Conservation (phyloP, 2,888 invertebrate genomes). For the Zaprionus lineosus region DNA sequence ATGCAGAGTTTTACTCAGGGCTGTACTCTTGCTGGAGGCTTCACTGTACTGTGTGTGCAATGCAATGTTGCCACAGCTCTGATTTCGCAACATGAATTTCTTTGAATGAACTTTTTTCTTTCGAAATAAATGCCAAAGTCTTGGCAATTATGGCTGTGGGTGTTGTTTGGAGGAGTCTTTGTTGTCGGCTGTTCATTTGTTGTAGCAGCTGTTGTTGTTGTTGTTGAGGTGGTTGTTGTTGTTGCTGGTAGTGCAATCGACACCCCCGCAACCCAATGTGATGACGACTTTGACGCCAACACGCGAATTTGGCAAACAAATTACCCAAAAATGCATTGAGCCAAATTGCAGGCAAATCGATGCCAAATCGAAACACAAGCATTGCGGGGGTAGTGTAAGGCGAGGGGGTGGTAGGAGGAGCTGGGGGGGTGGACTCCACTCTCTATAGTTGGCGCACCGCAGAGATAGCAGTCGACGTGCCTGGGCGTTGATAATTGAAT, state of each 20-base stretch:
- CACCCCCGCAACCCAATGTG: conserved; percentile 52
- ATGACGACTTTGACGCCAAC: conserved; percentile 63
- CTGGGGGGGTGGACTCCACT: not conserved
- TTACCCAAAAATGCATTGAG: conserved; percentile 59
- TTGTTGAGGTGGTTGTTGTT: conserved; percentile 16
- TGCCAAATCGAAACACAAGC: conserved; percentile 50
- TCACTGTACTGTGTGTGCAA: conserved; percentile 6
- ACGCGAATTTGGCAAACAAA: conserved; percentile 70
- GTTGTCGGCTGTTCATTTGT: conserved; percentile 10
- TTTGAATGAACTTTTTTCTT: conserved; percentile 20
- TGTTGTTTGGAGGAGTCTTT: conserved; percentile 4
- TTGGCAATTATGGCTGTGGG: conserved; percentile 28
- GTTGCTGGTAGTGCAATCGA: conserved; percentile 36
- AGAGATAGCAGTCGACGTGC: conserved; percentile 25
- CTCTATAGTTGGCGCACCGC: not conserved
- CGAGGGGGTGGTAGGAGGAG: not conserved
- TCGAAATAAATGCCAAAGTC: conserved; percentile 13
- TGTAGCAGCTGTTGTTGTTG: conserved; percentile 19
- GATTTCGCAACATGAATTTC: conserved; percentile 34
- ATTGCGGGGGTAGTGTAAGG: not conserved
- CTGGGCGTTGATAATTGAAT: conserved; percentile 75
- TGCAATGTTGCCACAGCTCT: not conserved
- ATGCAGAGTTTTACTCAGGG: too few relatives aligned
- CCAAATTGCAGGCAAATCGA: conserved; percentile 53
- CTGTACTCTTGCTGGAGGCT: not conserved